A percentile compares a stretch with the other conserved stretches of the same genome.
Evolutionary conservation across 2,797 vertebrate species (phyloP).

Genomic region (Taeniopygia guttata): DNA sequence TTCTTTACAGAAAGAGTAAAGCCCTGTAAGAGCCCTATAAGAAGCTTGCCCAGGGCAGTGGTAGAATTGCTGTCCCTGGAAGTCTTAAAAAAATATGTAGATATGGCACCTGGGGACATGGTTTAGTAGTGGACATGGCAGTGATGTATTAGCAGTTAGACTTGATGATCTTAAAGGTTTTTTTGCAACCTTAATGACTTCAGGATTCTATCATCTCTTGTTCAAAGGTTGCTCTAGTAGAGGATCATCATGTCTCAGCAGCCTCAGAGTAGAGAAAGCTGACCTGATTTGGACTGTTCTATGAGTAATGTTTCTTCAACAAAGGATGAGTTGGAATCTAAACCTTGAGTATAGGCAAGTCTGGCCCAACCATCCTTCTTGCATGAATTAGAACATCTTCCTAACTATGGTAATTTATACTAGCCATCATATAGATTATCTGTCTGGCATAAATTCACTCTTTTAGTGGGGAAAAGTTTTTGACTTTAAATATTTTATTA

Average conservation of each 20-base stretch:
- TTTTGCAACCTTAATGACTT: neutral
- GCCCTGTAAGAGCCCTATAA: too few relatives aligned
- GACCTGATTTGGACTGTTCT: neutral
- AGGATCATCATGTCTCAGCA: neutral
- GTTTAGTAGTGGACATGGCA: neutral
- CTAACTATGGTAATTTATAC: neutral
- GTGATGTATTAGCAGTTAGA: neutral
- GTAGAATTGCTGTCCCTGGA: neutral
- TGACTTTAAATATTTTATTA: neutral
- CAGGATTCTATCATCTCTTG: neutral
- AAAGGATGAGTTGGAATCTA: neutral
- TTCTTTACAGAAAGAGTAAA: neutral
- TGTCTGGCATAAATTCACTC: neutral
- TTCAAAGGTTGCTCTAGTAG: neutral
- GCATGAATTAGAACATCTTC: neutral
- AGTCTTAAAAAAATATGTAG: neutral
- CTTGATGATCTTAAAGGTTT: neutral
- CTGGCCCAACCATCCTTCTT: neutral
- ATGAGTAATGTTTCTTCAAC: neutral
- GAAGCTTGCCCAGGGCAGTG: neutral
- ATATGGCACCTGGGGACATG: neutral
- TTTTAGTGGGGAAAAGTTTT: neutral
- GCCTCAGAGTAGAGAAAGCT: neutral
- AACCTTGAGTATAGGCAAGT: neutral
- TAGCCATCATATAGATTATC: rapidly evolving